Conservation (phyloP, 1,140 invertebrate species). For the Coptotermes formosanus region DNA sequence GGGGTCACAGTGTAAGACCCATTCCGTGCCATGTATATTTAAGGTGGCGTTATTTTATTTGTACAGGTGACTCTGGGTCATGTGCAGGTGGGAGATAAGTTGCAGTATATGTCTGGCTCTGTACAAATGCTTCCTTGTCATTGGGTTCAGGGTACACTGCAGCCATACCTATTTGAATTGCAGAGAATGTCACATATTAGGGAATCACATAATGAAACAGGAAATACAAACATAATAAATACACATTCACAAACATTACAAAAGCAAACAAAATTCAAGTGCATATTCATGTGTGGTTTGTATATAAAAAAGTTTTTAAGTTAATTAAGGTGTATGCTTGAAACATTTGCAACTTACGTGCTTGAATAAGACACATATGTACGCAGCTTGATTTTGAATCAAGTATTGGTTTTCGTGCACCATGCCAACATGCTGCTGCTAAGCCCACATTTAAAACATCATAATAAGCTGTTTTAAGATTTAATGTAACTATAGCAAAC, state of each 20-base stretch:
- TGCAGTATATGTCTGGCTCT: background rate
- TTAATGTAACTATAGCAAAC: background rate
- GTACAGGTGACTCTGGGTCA: background rate
- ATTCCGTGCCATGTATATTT: too few relatives aligned
- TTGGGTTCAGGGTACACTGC: slow-evolving; percentile 5
- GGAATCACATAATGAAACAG: too few relatives aligned
- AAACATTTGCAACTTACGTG: too few relatives aligned
- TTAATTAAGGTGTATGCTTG: too few relatives aligned
- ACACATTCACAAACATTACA: too few relatives aligned
- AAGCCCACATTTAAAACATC: background rate
- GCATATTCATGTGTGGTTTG: too few relatives aligned
- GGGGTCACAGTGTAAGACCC: too few relatives aligned
- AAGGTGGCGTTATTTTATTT: background rate
- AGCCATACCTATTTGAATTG: slow-evolving; percentile 3
- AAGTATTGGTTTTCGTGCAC: background rate
- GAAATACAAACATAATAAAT: too few relatives aligned
- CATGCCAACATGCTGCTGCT: background rate
- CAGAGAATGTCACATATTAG: background rate
- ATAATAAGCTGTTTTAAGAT: background rate
- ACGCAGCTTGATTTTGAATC: background rate
- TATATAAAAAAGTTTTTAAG: too few relatives aligned
- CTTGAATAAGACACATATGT: too few relatives aligned
- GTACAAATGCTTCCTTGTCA: slow-evolving; percentile 20
- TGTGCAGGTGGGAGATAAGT: background rate
- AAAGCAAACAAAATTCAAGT: too few relatives aligned